Base-by-base conservation (phyloP, 2,888 invertebrate species). In the Drosophila birchii region DNA sequence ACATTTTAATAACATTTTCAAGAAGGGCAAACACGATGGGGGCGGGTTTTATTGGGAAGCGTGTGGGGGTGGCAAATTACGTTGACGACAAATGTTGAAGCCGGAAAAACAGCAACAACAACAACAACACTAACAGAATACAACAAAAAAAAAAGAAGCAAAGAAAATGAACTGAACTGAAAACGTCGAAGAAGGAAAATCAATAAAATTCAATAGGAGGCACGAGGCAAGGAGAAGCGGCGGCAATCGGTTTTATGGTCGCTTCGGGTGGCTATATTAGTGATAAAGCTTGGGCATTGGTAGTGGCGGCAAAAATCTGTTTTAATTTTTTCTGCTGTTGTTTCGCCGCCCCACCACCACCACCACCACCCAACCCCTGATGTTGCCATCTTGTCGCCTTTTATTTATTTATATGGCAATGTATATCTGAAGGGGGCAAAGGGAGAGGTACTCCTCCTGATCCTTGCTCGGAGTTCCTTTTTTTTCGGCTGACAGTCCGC, bases 121-220 rank as follows among this genome's bases (percentile, higher is more conserved):
- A 44, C 47, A 60, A 61, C 34, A 49, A 44, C 34, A 14, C n/a
- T 38, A 49, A 45, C 29, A 14, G n/a, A n/a, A n/a, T n/a, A n/a
- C n/a, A n/a, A n/a, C 36, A 68, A 29, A 62, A 44, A 43, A 32
- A 11, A 44, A 26, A 49, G 20, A 53, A 36, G 23, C 34, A 36
- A 53, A 53, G 51, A 53, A 53, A 53, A 53, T 53, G 23, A 53
- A 53, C 34, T 51, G 51, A 51, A 71, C 68, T 76, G 71, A 41
- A 73, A 74, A 80, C 63, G 73, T 41, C 29, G 44, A 67, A 62
- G 55, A 61, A 60, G 59, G 58, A 86, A 85, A 86, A 88, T 86
- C 85, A 86, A 86, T 86, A 86, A 86, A 88, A 86, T 86, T 84
- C 85, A 87, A 86, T 84, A 78, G 85, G 74, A 80, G 78, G 71